phyloP scores from a whole-genome alignment of 2,113 vertebrate genomes.

The crab-eating macaque (Macaca fascicularis) region DNA sequence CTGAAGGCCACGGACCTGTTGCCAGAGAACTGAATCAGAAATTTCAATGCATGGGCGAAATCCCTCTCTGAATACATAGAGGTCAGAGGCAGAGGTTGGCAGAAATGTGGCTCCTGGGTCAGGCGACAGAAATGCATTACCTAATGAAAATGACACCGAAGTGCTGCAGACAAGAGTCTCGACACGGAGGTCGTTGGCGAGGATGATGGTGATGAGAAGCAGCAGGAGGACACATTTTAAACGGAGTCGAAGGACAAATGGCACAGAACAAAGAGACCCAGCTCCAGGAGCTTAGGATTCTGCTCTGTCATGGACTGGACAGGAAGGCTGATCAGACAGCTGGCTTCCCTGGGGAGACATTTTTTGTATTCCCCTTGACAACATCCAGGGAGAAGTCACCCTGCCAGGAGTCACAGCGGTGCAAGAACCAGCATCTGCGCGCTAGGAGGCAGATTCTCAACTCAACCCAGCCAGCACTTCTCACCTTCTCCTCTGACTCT shows the following conservation, averaged over 20 bases:
- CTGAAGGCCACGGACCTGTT: background rate
- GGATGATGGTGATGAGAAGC: background rate
- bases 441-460: background rate
- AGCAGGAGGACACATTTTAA: background rate
- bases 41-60: background rate
- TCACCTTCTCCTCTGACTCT: background rate
- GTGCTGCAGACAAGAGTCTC: background rate
- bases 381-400: background rate
- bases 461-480: rapidly evolving
- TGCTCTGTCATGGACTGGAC: background rate
- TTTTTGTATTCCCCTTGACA: slow-evolving; percentile 2
- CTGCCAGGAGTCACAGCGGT: background rate
- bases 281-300: background rate
- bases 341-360: slow-evolving; percentile 4
- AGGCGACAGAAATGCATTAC: background rate
- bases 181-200: background rate
- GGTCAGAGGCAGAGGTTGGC: background rate
- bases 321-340: slow-evolving; percentile 10
- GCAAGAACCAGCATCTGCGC: background rate
- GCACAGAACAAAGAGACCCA: background rate
- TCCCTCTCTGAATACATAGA: background rate
- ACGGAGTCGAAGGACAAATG: background rate
- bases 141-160: background rate
- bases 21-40: background rate
- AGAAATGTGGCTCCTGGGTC: background rate